Evolutionary conservation across 2,888 invertebrate genomes (phyloP).

Genomic region (Eustalomyia histrio): DNA sequence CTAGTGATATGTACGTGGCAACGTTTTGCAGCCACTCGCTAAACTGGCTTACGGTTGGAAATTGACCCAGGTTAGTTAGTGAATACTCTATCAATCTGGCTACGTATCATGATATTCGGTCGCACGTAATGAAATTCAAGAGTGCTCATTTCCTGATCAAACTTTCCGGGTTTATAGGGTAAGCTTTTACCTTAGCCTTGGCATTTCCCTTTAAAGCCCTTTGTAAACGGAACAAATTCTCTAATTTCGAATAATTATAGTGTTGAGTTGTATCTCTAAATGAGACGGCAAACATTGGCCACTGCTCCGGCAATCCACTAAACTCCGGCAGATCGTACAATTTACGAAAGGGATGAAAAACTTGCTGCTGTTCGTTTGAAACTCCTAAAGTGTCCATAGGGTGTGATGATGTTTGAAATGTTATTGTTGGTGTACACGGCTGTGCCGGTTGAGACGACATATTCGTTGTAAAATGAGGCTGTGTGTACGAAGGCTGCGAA

Average conservation of each 20-base stretch:
- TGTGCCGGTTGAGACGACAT: not conserved
- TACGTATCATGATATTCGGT: constrained; percentile 10
- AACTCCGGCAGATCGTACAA: constrained; percentile 10
- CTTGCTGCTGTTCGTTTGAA: too few species aligned
- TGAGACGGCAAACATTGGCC: constrained; percentile 45
- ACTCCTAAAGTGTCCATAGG: too few species aligned
- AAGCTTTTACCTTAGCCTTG: not conserved
- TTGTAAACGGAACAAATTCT: constrained; percentile 45
- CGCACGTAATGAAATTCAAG: constrained; percentile 12
- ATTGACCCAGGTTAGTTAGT: constrained; percentile 10
- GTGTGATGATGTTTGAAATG: constrained; percentile 10
- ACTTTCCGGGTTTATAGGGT: not conserved
- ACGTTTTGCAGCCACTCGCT: constrained; percentile 47
- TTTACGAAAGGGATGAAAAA: constrained; percentile 17
- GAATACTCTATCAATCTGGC: constrained; percentile 45
- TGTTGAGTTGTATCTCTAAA: constrained; percentile 32
- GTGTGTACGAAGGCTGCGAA: not conserved
- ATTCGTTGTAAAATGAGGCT: not conserved
- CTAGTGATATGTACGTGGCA: constrained; percentile 32
- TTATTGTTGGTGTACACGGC: constrained; percentile 2
- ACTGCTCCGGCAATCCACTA: constrained; percentile 1
- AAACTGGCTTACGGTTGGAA: constrained; percentile 47
- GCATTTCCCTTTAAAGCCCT: constrained; percentile 37
- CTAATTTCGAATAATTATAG: constrained; percentile 35
- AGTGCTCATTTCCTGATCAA: not conserved